These are phyloP conservation scores for Hydractinia symbiolongicarpus DNA, from an alignment of 30 jellyfish, hydroid and myxozoan genomes.

Conservation along the genomic window DNA sequence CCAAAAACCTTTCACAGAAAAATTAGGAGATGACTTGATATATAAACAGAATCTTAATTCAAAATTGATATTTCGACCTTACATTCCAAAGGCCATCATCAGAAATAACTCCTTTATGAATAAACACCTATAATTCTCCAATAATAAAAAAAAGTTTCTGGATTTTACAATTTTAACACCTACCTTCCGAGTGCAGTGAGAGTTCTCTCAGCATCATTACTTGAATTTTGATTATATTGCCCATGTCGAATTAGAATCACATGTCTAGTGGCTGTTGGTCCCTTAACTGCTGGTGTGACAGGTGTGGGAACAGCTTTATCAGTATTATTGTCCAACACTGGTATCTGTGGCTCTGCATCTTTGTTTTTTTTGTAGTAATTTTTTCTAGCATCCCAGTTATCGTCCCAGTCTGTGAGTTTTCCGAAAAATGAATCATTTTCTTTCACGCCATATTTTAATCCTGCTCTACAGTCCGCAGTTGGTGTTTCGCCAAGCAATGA, in stretches of 20 bases:
- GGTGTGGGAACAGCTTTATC: neutral
- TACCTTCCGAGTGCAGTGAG: conserved; percentile 90
- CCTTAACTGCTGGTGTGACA: neutral
- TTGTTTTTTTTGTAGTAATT: conserved; percentile 14
- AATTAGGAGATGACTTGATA: no score
- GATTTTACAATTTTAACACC: neutral
- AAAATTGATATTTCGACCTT: no score
- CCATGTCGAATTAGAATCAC: conserved; percentile 83
- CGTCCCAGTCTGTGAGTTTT: conserved; percentile 50
- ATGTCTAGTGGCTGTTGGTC: conserved; percentile 81
- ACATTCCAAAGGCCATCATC: no score
- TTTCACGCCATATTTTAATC: conserved; percentile 10
- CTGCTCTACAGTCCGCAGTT: conserved; percentile 37
- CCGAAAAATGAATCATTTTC: conserved; percentile 36
- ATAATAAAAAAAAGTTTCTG: no score
- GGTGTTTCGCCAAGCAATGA: conserved; percentile 40
- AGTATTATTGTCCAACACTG: neutral
- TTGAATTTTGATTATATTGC: conserved; percentile 41
- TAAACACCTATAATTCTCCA: no score
- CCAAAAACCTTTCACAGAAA: no score
- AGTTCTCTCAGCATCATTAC: conserved; percentile 52
- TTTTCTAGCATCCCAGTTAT: conserved; percentile 68
- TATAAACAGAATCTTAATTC: no score
- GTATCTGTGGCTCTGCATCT: conserved; percentile 16
- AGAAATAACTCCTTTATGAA: no score